Evolutionary conservation across 64 coral and sea anemone species (phyloP), one percentile per base, ranked within the genome.

Genomic region (Montipora efflorescens): DNA sequence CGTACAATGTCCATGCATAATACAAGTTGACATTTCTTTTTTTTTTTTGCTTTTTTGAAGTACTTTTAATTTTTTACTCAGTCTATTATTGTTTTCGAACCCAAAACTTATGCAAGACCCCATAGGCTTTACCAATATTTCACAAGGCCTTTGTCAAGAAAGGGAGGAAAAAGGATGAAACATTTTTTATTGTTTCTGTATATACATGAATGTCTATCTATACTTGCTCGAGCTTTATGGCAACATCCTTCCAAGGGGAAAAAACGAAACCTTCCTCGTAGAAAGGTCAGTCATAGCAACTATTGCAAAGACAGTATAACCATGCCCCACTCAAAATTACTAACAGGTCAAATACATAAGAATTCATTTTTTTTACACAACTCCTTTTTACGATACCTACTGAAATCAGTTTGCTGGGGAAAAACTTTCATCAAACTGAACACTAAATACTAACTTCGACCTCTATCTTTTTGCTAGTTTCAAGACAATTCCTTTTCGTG

Each of bases 381-480:
- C 46, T 44, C 67, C 82, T 64, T 72, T 71, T 70, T 79, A 66
- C 23, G 46, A 77, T 83, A 84, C 70, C 45, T 78, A 48, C 51
- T 77, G 67, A 82, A 82, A 75, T 66, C 74, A 75, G 44, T 76
- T 75, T 25, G 48, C 19, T 11, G 46, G 36, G 59, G 51, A 12
- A 67, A 82, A 70, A 47, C 45, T 50, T 49, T 48, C 15, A 18
- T 58, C 64, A 74, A 62, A 7, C 48, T 67, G 18, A 9, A 57
- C 59, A 62, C 44, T 7, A 51, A 21, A n/a, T 47, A n/a, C 53
- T 55, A 7, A 79, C 66, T 81, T 77, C 64, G 47, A 58, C 25
- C 75, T 76, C 92, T 72, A 99, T 92, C 98, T 96, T 94, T 99
- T 99, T 64, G 98, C 98, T 57, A 99, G 62, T 81, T 99, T 99